Base-by-base conservation (phyloP, 2,797 vertebrate species). In the Oophaga sylvatica region DNA sequence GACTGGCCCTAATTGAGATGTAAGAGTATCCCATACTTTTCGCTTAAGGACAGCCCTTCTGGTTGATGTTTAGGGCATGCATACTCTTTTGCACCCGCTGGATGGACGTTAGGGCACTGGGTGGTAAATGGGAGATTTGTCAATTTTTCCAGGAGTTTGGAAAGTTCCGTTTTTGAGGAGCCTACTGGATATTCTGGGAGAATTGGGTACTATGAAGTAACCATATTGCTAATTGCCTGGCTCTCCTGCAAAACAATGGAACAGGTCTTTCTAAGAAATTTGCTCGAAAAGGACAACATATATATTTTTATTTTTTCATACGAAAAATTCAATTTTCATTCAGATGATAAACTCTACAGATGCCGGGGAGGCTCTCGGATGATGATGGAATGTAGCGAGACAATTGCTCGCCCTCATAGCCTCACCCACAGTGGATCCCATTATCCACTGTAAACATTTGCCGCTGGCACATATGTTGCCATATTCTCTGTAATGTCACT, bases 361-460 rank as follows among this genome's bases (percentile, higher is more conserved):
- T 63, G 1, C 19, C 11, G 1, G 19, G 60, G 10, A n/a, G 60
- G 35, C 20, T 45, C 31, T 1, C 6, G 31, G 31, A 20, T 10
- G 29, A 13, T 84, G 73, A 19, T 29, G 83, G 59, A 76, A 84
- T 84, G 71, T 6, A 41, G 4, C 5, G 3, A 57, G 19, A 48
- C 83, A 84, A 29, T 63, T 29, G 83, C 82, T 77, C 71, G 41
- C 45, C 56, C 56, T 60, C 71, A 19, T 2, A 59, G 31, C 29
- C 53, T 83, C 68, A 22, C 68, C 57, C 83, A 84, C 83, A 77
- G 35, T 48, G 56, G 20, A 59, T 75, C 73, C 59, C 41, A 84
- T 84, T 84, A 84, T 84, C 31, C 71, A 45, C 83, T 62, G 59
- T 62, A 84, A 84, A 84, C 83, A 84, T 77, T 84, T 84, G 83